Evolutionary conservation across 2,888 invertebrate genomes (phyloP), one percentile per base, ranked within the genome.

Genomic region (Aethes cnicana): DNA sequence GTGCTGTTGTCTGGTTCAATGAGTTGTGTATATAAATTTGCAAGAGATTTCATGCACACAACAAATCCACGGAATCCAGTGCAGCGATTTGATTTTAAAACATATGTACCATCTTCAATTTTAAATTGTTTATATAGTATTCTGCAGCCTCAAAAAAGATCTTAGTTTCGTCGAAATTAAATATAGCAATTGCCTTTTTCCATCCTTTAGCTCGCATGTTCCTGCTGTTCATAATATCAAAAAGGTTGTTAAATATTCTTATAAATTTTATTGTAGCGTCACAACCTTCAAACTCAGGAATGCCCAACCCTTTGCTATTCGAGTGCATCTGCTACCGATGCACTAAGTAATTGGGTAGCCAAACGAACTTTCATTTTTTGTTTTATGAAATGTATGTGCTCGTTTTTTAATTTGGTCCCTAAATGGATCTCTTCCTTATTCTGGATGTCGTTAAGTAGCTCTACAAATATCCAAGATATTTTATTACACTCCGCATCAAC

Each of bases 41-140:
- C n/a, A 6, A 54, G 4, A 3, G 41, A 37, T 9, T 26, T 16
- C 42, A 54, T 52, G 11, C 52, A 44, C 0, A 36, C 12, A 6
- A 54, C 1, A 28, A 56, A 53, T 1, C 53, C 56, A 23, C n/a
- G n/a, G 14, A 54, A 56, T 8, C 56, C 43, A n/a, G 47, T 42
- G 5, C 2, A 8, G 7, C 48, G 37, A 5, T 32, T 32, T 8
- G 32, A 32, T 2, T 14, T 32, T 6, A 32, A 7, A 32, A 32
- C 8, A 1, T 16, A 6, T 2, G 14, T 8, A 2, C 32, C 32
- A 11, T 14, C 7, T 32, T 7, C 4, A 32, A 32, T 16, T 32
- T 16, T 8, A 32, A 16, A 2, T 16, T 5, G 5, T 8, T 14
- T 2, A 32, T 14, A 11, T 32, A 32, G 4, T 3, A 4, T 2